phyloP scores from a whole-genome alignment of 2,888 invertebrate species.

The Harpalus rubripes region DNA sequence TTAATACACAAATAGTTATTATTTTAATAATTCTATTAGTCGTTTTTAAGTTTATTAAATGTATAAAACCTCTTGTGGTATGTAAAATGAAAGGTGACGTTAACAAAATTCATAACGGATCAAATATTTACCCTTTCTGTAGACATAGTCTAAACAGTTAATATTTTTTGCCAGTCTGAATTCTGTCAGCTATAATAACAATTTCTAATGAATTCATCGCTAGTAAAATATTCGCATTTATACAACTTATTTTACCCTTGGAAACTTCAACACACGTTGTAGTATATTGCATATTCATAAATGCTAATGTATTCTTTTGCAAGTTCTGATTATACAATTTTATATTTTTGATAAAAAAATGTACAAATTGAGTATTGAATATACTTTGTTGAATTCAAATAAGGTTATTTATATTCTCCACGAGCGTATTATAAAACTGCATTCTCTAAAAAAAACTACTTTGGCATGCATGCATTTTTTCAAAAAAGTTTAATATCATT shows the following conservation, averaged over 20 bases:
- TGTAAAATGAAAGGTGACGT: too few relatives aligned
- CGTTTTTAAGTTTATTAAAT: too few relatives aligned
- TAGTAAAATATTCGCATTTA: conserved; percentile 24
- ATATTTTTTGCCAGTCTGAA: not conserved
- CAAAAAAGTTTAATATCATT: too few relatives aligned
- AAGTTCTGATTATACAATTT: conserved; percentile 8
- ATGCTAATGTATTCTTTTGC: not conserved
- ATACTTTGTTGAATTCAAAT: not conserved
- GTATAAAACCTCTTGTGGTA: too few relatives aligned
- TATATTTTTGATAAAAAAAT: not conserved
- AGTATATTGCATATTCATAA: conserved; percentile 28
- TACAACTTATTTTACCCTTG: conserved; percentile 11
- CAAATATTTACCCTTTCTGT: not conserved
- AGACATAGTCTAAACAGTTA: not conserved
- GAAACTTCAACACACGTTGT: conserved; percentile 9
- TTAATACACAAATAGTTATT: too few relatives aligned
- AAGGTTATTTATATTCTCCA: not conserved
- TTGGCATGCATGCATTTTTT: not conserved
- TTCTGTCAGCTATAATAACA: conserved; percentile 6
- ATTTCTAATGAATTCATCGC: conserved; percentile 27
- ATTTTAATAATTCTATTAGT: too few relatives aligned
- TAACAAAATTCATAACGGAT: too few relatives aligned
- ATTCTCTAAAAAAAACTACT: not conserved
- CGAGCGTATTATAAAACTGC: not conserved
- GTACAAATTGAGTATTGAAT: not conserved